Conservation (phyloP, 1,140 invertebrate genomes). For the Helicorthomorpha holstii region DNA sequence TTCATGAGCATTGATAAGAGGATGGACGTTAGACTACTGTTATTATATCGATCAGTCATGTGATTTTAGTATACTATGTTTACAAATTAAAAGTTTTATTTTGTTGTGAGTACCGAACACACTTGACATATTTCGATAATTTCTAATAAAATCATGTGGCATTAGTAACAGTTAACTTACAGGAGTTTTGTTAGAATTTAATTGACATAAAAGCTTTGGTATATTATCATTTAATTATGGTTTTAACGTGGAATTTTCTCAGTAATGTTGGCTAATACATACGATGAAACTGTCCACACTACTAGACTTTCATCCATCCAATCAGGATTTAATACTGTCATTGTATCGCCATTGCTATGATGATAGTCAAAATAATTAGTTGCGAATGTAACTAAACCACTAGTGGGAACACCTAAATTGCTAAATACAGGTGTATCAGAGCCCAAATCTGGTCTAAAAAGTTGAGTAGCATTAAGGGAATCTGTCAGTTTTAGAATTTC, state of each 20-base stretch:
- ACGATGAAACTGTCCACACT: constrained; percentile 54
- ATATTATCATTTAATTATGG: neutral
- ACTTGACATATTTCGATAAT: no score
- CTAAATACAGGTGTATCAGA: constrained; percentile 16
- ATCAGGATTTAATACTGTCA: constrained; percentile 46
- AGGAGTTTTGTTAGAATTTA: no score
- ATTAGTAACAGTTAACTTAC: no score
- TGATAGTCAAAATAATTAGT: constrained; percentile 67
- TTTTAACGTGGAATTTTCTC: constrained; percentile 36
- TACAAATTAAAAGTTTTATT: no score
- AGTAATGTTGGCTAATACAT: constrained; percentile 50
- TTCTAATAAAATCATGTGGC: no score
- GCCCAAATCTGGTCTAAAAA: constrained; percentile 10
- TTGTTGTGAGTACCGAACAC: no score
- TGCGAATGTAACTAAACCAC: constrained; percentile 44
- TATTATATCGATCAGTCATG: no score
- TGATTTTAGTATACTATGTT: no score
- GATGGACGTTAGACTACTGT: no score
- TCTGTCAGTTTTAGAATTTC: constrained; percentile 34
- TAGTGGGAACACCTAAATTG: constrained; percentile 41
- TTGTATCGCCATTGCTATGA: constrained; percentile 57
- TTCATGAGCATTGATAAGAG: no score
- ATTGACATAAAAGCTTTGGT: neutral
- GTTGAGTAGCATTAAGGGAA: constrained; percentile 15
- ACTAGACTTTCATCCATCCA: constrained; percentile 49